Evolutionary conservation across 2,888 invertebrate genomes (phyloP).

Genomic region (Oxyteleia sp.): DNA sequence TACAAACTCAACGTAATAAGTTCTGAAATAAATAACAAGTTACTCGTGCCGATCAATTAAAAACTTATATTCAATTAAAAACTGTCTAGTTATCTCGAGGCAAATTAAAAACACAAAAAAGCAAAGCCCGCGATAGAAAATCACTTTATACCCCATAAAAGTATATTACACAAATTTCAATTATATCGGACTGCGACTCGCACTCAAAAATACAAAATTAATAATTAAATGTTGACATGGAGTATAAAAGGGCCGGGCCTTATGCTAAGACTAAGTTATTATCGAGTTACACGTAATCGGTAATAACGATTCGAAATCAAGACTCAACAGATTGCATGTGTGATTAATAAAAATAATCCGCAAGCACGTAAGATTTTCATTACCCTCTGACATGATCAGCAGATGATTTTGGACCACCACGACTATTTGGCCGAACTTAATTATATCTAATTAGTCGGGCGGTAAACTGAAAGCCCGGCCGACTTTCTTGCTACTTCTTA

Average conservation of each 20-base stretch:
- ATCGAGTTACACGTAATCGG: conserved; percentile 68
- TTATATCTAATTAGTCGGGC: conserved; percentile 83
- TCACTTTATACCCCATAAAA: conserved; percentile 54
- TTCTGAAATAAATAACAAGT: conserved; percentile 36
- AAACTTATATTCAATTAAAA: conserved; percentile 54
- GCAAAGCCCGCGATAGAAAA: conserved; percentile 7
- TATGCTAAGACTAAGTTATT: conserved; percentile 57
- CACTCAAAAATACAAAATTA: conserved; percentile 59
- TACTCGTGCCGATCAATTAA: conserved; percentile 24
- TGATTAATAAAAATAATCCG: conserved; percentile 67
- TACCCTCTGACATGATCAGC: conserved; percentile 75
- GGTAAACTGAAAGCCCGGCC: conserved; percentile 75
- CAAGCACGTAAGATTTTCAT: conserved; percentile 75
- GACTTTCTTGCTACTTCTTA: conserved; percentile 72
- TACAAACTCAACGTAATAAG: too few species aligned
- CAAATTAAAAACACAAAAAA: conserved; percentile 19
- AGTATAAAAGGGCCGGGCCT: conserved; percentile 55
- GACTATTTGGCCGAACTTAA: conserved; percentile 80
- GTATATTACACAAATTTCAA: conserved; percentile 65
- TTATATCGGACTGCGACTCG: conserved; percentile 35
- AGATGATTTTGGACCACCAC: conserved; percentile 67
- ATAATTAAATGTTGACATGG: conserved; percentile 67
- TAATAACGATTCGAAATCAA: conserved; percentile 74
- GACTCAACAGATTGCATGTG: conserved; percentile 54
- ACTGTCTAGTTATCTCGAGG: conserved; percentile 30